Percentiles rank a stretch among this genome's conserved stretches.
Evolutionary conservation across 2,888 invertebrate species (phyloP).

Genomic region (Oxycera nigricornis): DNA sequence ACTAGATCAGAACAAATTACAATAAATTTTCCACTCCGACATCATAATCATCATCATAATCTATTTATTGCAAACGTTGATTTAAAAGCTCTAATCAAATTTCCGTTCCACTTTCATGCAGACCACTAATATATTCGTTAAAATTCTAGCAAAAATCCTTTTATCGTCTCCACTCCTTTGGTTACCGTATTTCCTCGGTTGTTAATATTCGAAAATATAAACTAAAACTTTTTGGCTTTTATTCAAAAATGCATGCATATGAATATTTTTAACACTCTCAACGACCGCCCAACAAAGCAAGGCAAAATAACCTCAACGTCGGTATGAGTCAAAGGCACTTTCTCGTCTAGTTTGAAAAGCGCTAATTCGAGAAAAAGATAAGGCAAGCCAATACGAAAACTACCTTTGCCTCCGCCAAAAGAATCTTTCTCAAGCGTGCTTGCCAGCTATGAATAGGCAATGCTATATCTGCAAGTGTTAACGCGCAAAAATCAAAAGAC

Average conservation of each 20-base stretch:
- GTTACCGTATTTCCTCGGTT: no score
- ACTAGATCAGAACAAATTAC: no score
- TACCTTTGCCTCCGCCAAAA: conserved; percentile 12
- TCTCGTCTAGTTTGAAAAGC: neutral
- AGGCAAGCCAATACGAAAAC: conserved; percentile 24
- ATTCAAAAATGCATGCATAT: conserved; percentile 32
- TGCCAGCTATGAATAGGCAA: neutral
- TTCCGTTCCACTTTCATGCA: no score
- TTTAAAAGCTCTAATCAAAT: no score
- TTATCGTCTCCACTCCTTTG: no score
- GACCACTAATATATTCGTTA: no score
- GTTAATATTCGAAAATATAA: conserved; percentile 26
- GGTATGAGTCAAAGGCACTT: neutral
- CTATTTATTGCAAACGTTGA: no score
- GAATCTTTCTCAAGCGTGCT: neutral
- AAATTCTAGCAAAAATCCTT: no score
- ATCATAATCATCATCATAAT: no score
- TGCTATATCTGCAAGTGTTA: neutral
- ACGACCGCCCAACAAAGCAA: no score
- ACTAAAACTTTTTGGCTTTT: conserved; percentile 28
- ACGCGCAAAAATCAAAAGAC: conserved; percentile 29
- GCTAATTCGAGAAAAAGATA: conserved; percentile 24
- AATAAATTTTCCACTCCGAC: no score
- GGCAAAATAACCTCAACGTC: neutral
- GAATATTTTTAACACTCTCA: conserved; percentile 44